phyloP scores from a whole-genome alignment of 2,797 vertebrate genomes.

The Champsocephalus esox region DNA sequence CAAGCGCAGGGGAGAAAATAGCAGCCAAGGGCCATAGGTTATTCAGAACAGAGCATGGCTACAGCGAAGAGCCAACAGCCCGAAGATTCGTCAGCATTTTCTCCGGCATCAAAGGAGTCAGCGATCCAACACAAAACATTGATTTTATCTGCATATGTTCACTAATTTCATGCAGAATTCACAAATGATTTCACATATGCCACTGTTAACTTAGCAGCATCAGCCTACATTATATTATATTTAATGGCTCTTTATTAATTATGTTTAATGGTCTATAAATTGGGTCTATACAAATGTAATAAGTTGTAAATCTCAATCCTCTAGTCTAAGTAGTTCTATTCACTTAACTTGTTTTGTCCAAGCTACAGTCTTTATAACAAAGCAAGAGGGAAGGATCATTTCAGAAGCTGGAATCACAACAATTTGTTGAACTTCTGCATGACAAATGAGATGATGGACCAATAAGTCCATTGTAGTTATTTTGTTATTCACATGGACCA shows the following conservation, averaged over 20 bases:
- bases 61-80: background rate
- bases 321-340: background rate
- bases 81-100: conserved; percentile 10
- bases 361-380: background rate
- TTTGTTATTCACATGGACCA: too few relatives aligned
- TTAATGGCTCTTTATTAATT: too few relatives aligned
- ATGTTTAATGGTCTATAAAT: too few relatives aligned
- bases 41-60: conserved; percentile 35
- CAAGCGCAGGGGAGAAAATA: conserved; percentile 38
- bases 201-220: too few relatives aligned
- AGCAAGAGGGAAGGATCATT: background rate
- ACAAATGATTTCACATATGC: background rate
- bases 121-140: background rate
- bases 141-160: conserved; percentile 4
- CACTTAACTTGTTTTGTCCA: background rate
- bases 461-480: too few relatives aligned
- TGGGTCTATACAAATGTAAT: too few relatives aligned
- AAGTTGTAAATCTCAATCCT: too few relatives aligned
- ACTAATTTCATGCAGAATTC: background rate
- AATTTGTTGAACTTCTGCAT: background rate
- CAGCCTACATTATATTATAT: background rate
- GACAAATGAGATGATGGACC: background rate
- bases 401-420: background rate
- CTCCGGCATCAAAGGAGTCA: background rate
- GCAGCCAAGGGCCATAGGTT: conserved; percentile 48